These are phyloP conservation scores for Chloroceryle amazona DNA, from an alignment of 2,797 vertebrate species.

Conservation along the genomic window DNA sequence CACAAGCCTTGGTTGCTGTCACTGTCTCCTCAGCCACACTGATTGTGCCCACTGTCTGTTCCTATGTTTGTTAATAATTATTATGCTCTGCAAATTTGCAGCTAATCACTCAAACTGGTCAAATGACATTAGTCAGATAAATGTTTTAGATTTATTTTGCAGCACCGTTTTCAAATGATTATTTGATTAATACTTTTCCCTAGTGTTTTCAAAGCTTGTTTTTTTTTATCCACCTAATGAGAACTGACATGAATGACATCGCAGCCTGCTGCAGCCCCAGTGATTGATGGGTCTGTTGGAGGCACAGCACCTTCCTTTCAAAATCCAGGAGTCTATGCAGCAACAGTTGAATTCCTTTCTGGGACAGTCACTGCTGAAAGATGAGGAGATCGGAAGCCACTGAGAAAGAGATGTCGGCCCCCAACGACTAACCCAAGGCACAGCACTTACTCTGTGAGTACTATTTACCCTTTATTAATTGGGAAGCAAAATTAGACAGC, in stretches of 20 bases:
- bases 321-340: neutral
- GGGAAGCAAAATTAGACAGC: neutral
- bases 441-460: neutral
- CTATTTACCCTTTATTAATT: neutral
- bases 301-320: neutral
- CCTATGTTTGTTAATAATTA: neutral
- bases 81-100: neutral
- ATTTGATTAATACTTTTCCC: constrained; percentile 16
- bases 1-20: neutral
- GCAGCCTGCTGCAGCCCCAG: neutral
- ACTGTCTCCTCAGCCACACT: neutral
- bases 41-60: neutral
- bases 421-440: neutral
- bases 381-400: neutral
- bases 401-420: neutral
- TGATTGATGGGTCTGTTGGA: neutral
- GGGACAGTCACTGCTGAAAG: neutral
- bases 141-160: neutral
- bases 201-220: neutral
- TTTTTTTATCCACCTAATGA: constrained; percentile 28
- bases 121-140: neutral
- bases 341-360: neutral
- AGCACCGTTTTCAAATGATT: neutral
- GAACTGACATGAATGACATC: neutral
- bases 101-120: neutral